Evolutionary conservation across 2,888 invertebrate genomes (phyloP).

Genomic region (Acronicta leporina): DNA sequence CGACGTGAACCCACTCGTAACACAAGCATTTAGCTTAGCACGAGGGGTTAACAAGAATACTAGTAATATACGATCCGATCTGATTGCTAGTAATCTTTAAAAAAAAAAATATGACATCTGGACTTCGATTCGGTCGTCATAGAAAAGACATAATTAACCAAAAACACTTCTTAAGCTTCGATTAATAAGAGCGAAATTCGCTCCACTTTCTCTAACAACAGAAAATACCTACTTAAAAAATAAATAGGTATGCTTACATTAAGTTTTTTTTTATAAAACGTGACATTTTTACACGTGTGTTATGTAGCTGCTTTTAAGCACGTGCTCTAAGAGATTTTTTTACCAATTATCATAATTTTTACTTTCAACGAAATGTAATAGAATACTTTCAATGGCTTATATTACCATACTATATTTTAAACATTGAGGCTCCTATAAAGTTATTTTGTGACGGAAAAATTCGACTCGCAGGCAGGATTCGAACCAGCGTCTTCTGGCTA

Average conservation of each 20-base stretch:
- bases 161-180: background rate
- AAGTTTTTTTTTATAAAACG: constrained; percentile 6
- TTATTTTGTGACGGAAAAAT: too few species aligned
- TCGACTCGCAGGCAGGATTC: too few species aligned
- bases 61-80: too few species aligned
- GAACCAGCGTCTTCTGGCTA: too few species aligned
- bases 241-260: background rate
- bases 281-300: constrained; percentile 4
- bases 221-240: background rate
- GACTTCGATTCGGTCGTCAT: too few species aligned
- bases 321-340: constrained; percentile 1
- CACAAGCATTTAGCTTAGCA: too few species aligned
- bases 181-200: background rate
- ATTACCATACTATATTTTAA: constrained; percentile 6
- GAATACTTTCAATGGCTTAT: constrained; percentile 4
- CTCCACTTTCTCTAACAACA: background rate
- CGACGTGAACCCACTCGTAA: too few species aligned
- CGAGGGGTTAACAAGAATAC: too few species aligned
- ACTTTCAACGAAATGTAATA: constrained; percentile 28
- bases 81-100: too few species aligned
- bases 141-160: background rate
- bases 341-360: constrained; percentile 27
- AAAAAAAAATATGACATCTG: too few species aligned
- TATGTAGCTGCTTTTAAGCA: background rate
- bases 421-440: background rate